phyloP scores from a whole-genome alignment of 2,113 vertebrate species.

The Etheostoma spectabile region DNA sequence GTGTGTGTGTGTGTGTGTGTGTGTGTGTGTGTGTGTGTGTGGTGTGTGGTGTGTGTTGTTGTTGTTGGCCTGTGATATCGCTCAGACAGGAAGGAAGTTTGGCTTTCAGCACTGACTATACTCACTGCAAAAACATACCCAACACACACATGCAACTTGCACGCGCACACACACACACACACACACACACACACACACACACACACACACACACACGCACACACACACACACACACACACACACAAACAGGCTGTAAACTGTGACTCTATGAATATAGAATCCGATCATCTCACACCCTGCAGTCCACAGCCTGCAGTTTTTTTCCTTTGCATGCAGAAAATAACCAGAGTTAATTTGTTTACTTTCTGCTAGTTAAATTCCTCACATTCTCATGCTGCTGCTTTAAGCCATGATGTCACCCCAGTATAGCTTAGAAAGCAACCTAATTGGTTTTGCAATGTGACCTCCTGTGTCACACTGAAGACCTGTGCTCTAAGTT shows the following conservation, averaged over 20 bases:
- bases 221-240: conserved; percentile 6
- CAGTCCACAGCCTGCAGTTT: conserved; percentile 31
- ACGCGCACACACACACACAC: conserved; percentile 11
- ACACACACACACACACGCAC: conserved; percentile 27
- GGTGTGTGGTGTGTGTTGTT: conserved; percentile 48
- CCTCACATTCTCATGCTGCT: conserved; percentile 27
- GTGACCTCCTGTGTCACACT: conserved; percentile 48
- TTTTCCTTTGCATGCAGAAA: conserved; percentile 17
- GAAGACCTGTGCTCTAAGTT: conserved; percentile 33
- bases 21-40: conserved; percentile 17
- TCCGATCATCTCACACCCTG: conserved; percentile 47
- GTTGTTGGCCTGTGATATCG: conserved; percentile 61
- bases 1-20: conserved; percentile 17
- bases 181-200: conserved; percentile 1
- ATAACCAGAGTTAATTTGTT: conserved; percentile 33
- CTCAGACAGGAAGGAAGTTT: conserved; percentile 76
- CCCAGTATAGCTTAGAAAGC: conserved; percentile 21
- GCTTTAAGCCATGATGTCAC: conserved; percentile 13
- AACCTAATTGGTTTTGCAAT: conserved; percentile 50
- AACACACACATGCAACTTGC: conserved; percentile 12
- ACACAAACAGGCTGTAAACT: conserved; percentile 44
- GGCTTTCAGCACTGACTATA: conserved; percentile 60
- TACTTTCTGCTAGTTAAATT: conserved; percentile 21
- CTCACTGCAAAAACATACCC: conserved; percentile 50
- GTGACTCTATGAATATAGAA: conserved; percentile 41